A percentile compares a stretch with the other conserved stretches of the same genome.
These are phyloP conservation scores for Mustela nigripes DNA, from an alignment of 2,113 vertebrate genomes.

Conservation along the genomic window DNA sequence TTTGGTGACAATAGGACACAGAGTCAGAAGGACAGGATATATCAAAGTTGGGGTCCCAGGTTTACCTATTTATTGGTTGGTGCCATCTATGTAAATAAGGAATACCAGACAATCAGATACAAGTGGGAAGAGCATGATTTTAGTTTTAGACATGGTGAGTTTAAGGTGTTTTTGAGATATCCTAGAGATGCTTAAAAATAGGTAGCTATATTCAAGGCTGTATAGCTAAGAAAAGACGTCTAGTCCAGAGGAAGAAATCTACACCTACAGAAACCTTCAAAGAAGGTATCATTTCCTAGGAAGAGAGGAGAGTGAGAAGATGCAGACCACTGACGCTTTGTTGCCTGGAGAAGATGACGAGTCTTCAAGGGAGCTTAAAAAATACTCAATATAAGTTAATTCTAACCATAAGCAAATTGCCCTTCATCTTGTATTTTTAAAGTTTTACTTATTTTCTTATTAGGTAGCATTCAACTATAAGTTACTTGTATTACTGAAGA, in stretches of 20 bases:
- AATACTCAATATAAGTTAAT: conserved; percentile 30
- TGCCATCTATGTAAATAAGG: not conserved
- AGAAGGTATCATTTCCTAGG: not conserved
- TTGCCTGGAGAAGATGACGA: not conserved
- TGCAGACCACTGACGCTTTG: not conserved
- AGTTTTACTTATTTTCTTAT: conserved; percentile 54
- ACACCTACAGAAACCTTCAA: not conserved
- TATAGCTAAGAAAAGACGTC: not conserved
- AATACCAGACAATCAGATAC: not conserved
- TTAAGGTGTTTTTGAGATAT: not conserved
- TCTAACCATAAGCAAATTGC: conserved; percentile 50
- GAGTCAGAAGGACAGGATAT: not conserved
- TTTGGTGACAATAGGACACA: not conserved
- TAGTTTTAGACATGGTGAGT: not conserved
- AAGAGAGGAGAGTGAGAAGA: conserved; percentile 1
- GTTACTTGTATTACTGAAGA: conserved; percentile 44
- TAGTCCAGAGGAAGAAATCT: not conserved
- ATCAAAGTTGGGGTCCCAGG: not conserved
- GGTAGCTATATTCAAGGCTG: not conserved
- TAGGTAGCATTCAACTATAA: conserved; percentile 40
- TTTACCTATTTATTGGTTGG: not conserved
- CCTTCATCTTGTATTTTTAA: not conserved
- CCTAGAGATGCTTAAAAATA: not conserved
- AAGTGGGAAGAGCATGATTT: not conserved
- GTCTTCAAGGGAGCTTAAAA: conserved; percentile 35